These are phyloP conservation scores for Sialis lutaria DNA, from an alignment of 2,888 invertebrate species.

Conservation along the genomic window DNA sequence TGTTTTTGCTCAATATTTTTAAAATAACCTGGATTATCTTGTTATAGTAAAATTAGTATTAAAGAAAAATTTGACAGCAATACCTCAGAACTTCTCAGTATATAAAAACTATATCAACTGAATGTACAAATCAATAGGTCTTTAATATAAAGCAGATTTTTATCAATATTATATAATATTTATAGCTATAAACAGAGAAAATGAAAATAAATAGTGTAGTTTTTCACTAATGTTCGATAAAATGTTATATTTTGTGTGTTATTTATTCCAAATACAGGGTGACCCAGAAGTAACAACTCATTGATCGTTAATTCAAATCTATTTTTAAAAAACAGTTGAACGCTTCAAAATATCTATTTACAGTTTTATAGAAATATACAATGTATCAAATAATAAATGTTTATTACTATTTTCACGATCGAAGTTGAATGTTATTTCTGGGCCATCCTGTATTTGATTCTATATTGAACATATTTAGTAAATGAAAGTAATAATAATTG, in stretches of 20 bases:
- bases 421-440: too few species aligned
- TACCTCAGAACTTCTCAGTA: conserved; percentile 25
- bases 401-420: too few species aligned
- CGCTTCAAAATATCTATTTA: too few species aligned
- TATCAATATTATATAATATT: conserved; percentile 1
- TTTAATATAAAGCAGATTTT: not conserved
- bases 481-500: conserved; percentile 2
- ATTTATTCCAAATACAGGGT: too few species aligned
- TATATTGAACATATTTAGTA: not conserved
- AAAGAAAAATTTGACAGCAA: conserved; percentile 19
- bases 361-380: too few species aligned
- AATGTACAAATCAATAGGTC: conserved; percentile 5
- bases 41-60: not conserved
- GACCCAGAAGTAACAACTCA: too few species aligned
- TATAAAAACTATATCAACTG: conserved; percentile 7
- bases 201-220: not conserved
- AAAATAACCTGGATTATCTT: not conserved
- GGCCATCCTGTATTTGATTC: too few species aligned
- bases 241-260: too few species aligned
- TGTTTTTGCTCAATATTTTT: conserved; percentile 2
- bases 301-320: too few species aligned
- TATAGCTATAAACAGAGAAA: not conserved
- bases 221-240: too few species aligned
- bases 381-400: too few species aligned
- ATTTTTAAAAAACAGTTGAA: too few species aligned